Percentiles rank a stretch among this genome's conserved stretches.
These are phyloP conservation scores for Bombus impatiens DNA, from an alignment of 1,140 invertebrate genomes.

Conservation along the genomic window DNA sequence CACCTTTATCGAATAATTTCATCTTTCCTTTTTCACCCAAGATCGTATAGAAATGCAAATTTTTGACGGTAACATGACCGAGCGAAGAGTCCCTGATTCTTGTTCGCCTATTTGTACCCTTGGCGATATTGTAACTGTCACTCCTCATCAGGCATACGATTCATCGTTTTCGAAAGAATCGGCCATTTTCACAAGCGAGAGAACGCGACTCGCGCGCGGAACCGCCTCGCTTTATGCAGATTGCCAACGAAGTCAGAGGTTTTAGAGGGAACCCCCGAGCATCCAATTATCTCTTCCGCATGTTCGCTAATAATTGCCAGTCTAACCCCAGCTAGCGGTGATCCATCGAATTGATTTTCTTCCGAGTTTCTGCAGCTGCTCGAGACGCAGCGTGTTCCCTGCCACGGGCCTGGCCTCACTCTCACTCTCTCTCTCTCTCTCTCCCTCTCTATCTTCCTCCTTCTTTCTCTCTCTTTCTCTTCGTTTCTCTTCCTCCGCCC, in stretches of 20 bases:
- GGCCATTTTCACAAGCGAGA: not conserved
- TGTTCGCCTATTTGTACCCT: not conserved
- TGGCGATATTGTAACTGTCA: not conserved
- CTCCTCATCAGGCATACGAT: not conserved
- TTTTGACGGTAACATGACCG: too few species aligned
- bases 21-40: too few species aligned
- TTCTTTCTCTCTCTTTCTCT: not conserved
- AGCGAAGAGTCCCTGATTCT: not conserved
- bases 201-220: conserved; percentile 9
- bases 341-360: conserved; percentile 41
- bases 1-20: too few species aligned
- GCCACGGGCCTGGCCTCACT: not conserved
- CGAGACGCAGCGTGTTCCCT: not conserved
- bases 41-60: too few species aligned
- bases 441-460: too few species aligned
- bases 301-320: conserved; percentile 65
- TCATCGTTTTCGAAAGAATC: not conserved
- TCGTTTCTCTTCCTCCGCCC: too few species aligned
- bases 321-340: conserved; percentile 17
- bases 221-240: not conserved
- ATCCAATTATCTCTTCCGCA: conserved; percentile 70
- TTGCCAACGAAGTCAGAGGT: not conserved
- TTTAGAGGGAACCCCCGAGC: conserved; percentile 38
- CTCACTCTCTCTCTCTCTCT: too few species aligned
- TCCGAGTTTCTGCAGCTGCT: conserved; percentile 38